A percentile compares a stretch with the other conserved stretches of the same genome.
These are phyloP conservation scores for Drosophila navojoa DNA, from an alignment of 1,140 invertebrate genomes.

Conservation along the genomic window DNA sequence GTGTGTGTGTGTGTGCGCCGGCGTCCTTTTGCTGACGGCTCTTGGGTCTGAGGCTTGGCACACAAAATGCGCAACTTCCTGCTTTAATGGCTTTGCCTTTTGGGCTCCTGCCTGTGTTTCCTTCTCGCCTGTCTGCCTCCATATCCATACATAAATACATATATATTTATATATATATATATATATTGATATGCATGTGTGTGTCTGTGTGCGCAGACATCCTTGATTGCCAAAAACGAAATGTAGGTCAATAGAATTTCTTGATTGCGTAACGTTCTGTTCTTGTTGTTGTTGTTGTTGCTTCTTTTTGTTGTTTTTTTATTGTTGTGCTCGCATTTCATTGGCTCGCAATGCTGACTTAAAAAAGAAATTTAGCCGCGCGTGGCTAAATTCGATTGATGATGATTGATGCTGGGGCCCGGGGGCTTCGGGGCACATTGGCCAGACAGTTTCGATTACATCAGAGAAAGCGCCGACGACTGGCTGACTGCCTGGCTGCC, in stretches of 20 bases:
- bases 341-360: not conserved
- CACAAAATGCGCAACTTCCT: constrained; percentile 69
- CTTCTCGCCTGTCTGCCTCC: constrained; percentile 2
- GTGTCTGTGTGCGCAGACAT: constrained; percentile 45
- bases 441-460: constrained; percentile 45
- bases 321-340: not conserved
- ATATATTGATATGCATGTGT: constrained; percentile 3
- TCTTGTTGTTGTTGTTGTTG: constrained; percentile 3
- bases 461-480: constrained; percentile 31
- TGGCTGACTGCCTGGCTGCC: constrained; percentile 2
- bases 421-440: too few species aligned
- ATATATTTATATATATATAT: constrained; percentile 1
- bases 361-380: constrained; percentile 8
- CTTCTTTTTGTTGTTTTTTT: constrained; percentile 10
- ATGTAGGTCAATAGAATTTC: constrained; percentile 75
- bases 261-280: constrained; percentile 61
- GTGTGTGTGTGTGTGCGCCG: constrained; percentile 24
- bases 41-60: constrained; percentile 49
- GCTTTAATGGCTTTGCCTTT: constrained; percentile 66
- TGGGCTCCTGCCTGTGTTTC: constrained; percentile 35
- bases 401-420: constrained; percentile 1
- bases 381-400: constrained; percentile 19
- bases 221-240: constrained; percentile 57
- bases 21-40: constrained; percentile 53
- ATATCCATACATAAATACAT: constrained; percentile 2